Evolutionary conservation across 2,113 vertebrate genomes (phyloP), one percentile per base, ranked within the genome.

Genomic region (Passer domesticus): DNA sequence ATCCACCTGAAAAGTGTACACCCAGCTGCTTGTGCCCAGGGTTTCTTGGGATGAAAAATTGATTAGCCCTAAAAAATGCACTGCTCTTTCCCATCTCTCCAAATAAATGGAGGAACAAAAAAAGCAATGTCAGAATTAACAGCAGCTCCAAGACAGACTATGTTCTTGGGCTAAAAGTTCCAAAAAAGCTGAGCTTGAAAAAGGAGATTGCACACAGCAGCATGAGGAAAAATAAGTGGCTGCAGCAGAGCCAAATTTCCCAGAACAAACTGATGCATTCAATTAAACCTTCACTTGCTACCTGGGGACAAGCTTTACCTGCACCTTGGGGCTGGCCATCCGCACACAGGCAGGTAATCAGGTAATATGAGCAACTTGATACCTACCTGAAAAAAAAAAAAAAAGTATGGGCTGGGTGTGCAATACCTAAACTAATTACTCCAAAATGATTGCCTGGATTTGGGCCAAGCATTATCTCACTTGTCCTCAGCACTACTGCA

Each of bases 391-490:
- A 96, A 90, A 97, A 69, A 90, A 50, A 70, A 21, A 46, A 87
- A 84, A 83, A 92, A 56, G 46, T 90, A 86, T 63, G 94, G 92
- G 87, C 80, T 97, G 96, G 95, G 94, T 97, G 95, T 96, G 94
- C 95, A 96, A 83, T 96, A 94, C 95, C 97, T 97, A 97, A 92
- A 94, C 95, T 95, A 97, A 97, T 96, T 96, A 97, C 95, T 97
- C 90, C 91, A 95, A 98, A 98, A 97, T 96, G 97, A 96, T 97
- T 97, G 97, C 97, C 94, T 95, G 97, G 97, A 97, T 70, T 72
- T 59, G 93, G 60, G 97, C 98, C 98, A 98, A 96, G 78, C 77
- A 95, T 98, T 98, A 98, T 95, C 96, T 98, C 97, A 98, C 63
- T 94, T 55, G 82, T 95, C 93, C 95, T 92, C 80, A 76, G 94